Percentiles rank a stretch among this genome's conserved stretches.
Conservation (phyloP, 2,113 vertebrate genomes). For the sheep (Ovis aries) region DNA sequence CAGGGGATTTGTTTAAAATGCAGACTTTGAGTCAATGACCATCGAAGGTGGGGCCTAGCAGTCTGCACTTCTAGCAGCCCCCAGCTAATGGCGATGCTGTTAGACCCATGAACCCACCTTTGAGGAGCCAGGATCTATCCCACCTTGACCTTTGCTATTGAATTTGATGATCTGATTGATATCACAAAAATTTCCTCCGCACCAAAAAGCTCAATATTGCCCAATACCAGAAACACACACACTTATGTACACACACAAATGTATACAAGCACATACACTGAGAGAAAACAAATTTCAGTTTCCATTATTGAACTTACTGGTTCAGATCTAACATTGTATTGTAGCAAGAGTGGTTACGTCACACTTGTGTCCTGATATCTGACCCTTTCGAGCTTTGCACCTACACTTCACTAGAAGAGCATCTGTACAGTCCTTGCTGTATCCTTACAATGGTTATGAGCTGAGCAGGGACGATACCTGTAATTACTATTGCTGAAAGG, state of each 20-base stretch:
- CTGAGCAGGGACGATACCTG: background rate
- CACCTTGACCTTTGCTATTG: background rate
- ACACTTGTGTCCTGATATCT: background rate
- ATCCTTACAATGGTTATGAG: background rate
- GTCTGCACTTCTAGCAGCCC: background rate
- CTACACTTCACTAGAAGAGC: background rate
- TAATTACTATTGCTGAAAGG: background rate
- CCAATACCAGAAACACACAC: background rate
- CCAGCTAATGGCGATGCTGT: background rate
- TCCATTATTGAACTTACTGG: background rate
- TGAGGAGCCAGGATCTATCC: background rate
- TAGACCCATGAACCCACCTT: background rate
- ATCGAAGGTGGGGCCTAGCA: background rate
- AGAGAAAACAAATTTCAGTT: background rate
- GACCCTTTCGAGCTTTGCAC: background rate
- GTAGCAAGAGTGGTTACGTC: background rate
- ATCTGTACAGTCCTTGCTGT: background rate
- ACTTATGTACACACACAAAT: background rate
- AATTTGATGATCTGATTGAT: background rate
- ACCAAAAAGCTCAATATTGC: background rate
- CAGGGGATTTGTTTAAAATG: background rate
- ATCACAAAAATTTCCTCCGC: background rate
- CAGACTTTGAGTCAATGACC: background rate
- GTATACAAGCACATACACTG: background rate
- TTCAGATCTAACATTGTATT: background rate